These are phyloP conservation scores for Dromius quadrimaculatus DNA, from an alignment of 2,888 invertebrate species.

Conservation along the genomic window DNA sequence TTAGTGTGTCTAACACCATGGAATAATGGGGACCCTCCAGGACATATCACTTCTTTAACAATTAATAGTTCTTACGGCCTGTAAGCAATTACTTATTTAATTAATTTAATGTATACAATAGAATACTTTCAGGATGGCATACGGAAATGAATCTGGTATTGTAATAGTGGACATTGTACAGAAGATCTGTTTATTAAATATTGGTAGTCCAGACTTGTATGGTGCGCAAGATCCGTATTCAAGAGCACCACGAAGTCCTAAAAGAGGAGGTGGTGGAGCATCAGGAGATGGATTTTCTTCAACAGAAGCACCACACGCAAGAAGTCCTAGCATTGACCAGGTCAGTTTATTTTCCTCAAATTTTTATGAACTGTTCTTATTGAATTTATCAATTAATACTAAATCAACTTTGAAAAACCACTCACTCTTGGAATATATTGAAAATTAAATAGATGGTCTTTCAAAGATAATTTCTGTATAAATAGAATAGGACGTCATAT, in stretches of 20 bases:
- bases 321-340: conserved; percentile 92
- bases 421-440: neutral
- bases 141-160: conserved; percentile 96
- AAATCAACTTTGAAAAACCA: conserved; percentile 24
- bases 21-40: conserved; percentile 81
- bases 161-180: conserved; percentile 95
- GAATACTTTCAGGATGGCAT: conserved; percentile 81
- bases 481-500: conserved; percentile 8
- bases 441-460: conserved; percentile 16
- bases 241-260: conserved; percentile 82
- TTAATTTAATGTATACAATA: neutral
- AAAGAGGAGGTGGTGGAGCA: conserved; percentile 68
- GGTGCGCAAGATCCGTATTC: conserved; percentile 90
- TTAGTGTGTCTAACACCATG: conserved; percentile 93
- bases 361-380: too few species aligned
- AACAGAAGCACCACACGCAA: conserved; percentile 71
- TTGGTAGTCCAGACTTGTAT: conserved; percentile 92
- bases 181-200: conserved; percentile 88
- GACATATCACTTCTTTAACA: conserved; percentile 88
- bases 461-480: neutral
- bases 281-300: conserved; percentile 64
- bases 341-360: conserved; percentile 69
- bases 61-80: conserved; percentile 97
- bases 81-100: conserved; percentile 73
- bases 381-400: conserved; percentile 5